Percentiles rank a stretch among this genome's conserved stretches.
These are phyloP conservation scores for Nymphicus hollandicus DNA, from an alignment of 2,113 vertebrate genomes.

Conservation along the genomic window DNA sequence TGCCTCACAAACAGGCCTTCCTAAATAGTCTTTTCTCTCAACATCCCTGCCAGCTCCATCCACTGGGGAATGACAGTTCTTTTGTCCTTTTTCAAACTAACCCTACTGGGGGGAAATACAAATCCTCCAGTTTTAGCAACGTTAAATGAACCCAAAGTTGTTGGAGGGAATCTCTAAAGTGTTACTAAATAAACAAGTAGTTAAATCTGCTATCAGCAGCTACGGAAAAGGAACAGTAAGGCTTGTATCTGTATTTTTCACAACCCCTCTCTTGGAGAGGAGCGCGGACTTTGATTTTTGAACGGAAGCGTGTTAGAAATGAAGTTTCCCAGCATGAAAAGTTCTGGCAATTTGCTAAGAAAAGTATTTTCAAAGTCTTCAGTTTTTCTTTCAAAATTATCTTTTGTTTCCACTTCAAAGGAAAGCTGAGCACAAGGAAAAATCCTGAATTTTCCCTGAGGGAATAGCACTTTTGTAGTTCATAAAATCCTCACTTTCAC, in stretches of 20 bases:
- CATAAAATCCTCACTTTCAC: slow-evolving; percentile 41
- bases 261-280: not conserved
- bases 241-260: not conserved
- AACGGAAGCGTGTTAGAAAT: slow-evolving; percentile 23
- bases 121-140: not conserved
- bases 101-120: not conserved
- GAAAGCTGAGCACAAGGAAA: not conserved
- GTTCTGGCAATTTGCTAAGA: slow-evolving; percentile 30
- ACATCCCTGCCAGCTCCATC: not conserved
- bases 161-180: not conserved
- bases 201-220: not conserved
- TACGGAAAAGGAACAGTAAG: not conserved
- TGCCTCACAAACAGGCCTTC: not conserved
- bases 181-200: not conserved
- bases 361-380: slow-evolving; percentile 23
- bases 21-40: not conserved
- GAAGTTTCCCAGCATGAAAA: not conserved
- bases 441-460: not conserved
- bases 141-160: not conserved
- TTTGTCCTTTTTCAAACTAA: not conserved
- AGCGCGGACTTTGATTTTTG: not conserved
- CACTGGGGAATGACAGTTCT: not conserved
- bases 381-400: slow-evolving; percentile 47
- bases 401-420: slow-evolving; percentile 43
- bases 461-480: slow-evolving; percentile 16